phyloP scores from a whole-genome alignment of 2,113 vertebrate species.

The Cyphomyrus plagiostoma region DNA sequence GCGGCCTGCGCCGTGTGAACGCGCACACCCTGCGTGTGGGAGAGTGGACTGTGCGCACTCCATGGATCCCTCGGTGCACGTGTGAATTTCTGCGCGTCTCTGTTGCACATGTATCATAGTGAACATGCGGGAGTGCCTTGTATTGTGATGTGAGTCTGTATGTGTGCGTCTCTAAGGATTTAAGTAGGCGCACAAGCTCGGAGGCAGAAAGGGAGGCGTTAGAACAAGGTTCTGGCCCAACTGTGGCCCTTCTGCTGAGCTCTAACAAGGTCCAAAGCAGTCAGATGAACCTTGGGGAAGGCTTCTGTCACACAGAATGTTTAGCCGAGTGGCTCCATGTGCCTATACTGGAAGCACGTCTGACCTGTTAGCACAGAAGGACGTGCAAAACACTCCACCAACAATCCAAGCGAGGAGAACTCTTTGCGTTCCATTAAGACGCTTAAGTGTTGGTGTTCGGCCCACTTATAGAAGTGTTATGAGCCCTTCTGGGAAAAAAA shows the following conservation, averaged over 20 bases:
- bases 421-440: constrained; percentile 17
- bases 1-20: neutral
- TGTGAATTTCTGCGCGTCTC: neutral
- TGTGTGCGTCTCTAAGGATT: neutral
- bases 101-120: neutral
- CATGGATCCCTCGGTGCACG: neutral
- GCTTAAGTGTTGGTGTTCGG: constrained; percentile 7
- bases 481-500: neutral
- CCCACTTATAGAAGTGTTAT: constrained; percentile 7
- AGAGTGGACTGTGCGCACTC: neutral
- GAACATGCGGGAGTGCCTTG: neutral
- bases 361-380: constrained; percentile 71
- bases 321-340: constrained; percentile 44
- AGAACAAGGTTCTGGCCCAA: constrained; percentile 39
- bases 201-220: constrained; percentile 40
- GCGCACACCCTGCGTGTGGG: neutral
- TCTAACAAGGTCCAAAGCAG: constrained; percentile 52
- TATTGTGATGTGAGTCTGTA: neutral
- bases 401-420: constrained; percentile 55
- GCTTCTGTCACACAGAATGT: constrained; percentile 50
- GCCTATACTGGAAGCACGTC: constrained; percentile 60
- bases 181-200: constrained; percentile 37
- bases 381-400: constrained; percentile 64
- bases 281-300: constrained; percentile 52
- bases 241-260: constrained; percentile 44